These are phyloP conservation scores for Ctena decussata DNA, from an alignment of 2,888 invertebrate genomes.

Conservation along the genomic window DNA sequence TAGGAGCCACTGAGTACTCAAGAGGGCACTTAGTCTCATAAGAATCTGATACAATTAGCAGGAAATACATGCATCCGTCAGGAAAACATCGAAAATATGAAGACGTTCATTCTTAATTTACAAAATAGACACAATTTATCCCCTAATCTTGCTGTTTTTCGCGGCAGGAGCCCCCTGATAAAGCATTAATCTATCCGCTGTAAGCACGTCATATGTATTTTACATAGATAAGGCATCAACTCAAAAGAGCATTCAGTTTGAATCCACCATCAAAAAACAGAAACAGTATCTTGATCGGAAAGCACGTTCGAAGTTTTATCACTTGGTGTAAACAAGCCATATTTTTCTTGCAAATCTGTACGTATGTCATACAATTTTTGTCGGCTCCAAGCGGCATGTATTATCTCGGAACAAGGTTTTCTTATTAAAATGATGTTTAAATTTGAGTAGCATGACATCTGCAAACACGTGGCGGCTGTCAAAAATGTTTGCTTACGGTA, in stretches of 20 bases:
- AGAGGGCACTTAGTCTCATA: conserved; percentile 12
- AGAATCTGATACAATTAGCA: conserved; percentile 12
- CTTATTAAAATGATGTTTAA: conserved; percentile 9
- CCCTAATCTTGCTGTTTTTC: not conserved
- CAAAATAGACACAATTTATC: not conserved
- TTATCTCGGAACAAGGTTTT: conserved; percentile 5
- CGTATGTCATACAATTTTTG: conserved; percentile 6
- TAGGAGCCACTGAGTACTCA: conserved; percentile 51
- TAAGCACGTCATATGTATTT: not conserved
- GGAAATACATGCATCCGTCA: conserved; percentile 13
- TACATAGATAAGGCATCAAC: not conserved
- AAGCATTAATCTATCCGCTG: not conserved
- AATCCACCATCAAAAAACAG: not conserved
- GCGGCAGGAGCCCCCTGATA: not conserved
- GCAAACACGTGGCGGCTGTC: conserved; percentile 17
- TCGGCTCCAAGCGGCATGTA: not conserved
- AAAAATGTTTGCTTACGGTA: no score
- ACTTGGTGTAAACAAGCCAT: conserved; percentile 49
- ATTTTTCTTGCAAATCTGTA: conserved; percentile 52
- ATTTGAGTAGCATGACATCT: conserved; percentile 12
- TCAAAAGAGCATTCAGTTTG: not conserved
- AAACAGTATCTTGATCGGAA: not conserved
- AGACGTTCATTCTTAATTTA: not conserved
- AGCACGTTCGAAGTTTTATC: conserved; percentile 40
- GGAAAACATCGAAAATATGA: no score